These are phyloP conservation scores for Daboia siamensis DNA, from an alignment of 2,113 vertebrate species.

Conservation along the genomic window DNA sequence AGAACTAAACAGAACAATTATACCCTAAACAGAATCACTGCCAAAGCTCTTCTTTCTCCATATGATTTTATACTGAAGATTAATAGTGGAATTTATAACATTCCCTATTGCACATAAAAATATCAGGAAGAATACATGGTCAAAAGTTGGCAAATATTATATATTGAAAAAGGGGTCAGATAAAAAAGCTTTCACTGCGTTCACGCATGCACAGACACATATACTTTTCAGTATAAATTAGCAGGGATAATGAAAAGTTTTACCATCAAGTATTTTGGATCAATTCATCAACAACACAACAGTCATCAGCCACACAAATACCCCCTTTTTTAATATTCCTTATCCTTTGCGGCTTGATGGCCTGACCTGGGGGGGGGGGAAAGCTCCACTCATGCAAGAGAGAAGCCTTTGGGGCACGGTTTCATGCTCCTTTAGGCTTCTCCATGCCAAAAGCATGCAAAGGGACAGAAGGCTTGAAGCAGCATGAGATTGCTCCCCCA, in stretches of 20 bases:
- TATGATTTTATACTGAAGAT: background rate
- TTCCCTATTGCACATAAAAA: background rate
- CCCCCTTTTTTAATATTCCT: background rate
- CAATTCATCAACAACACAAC: background rate
- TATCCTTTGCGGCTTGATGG: background rate
- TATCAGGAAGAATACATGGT: background rate
- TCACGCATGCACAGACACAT: background rate
- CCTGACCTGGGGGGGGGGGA: too few species aligned
- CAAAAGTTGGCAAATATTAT: background rate
- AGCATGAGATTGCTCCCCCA: too few species aligned
- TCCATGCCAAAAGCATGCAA: too few species aligned
- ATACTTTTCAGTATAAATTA: background rate
- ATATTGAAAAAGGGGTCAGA: background rate
- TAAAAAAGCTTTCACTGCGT: background rate
- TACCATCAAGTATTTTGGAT: background rate
- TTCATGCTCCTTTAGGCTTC: background rate
- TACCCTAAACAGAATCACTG: background rate
- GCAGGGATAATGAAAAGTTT: background rate
- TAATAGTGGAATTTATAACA: background rate
- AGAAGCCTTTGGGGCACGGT: background rate
- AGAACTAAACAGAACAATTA: background rate
- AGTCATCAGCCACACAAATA: background rate
- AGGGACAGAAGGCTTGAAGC: too few species aligned
- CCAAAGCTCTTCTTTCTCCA: background rate
- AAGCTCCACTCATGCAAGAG: background rate